These are phyloP conservation scores for Ptychoptera contaminata DNA, from an alignment of 2,888 invertebrate species.

Conservation along the genomic window DNA sequence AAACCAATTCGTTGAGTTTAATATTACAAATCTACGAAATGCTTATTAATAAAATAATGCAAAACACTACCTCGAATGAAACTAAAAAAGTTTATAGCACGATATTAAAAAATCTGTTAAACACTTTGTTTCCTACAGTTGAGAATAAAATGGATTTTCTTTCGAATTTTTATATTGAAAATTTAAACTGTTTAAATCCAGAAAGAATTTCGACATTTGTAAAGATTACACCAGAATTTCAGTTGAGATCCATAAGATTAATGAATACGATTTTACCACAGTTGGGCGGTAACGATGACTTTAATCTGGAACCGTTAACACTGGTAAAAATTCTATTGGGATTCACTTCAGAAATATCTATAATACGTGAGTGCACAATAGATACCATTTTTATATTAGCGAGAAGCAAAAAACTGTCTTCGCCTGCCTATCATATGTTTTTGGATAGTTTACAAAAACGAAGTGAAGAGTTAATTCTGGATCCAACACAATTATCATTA, in stretches of 20 bases:
- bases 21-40: constrained; percentile 17
- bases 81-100: constrained; percentile 15
- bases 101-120: constrained; percentile 30
- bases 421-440: constrained; percentile 22
- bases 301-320: constrained; percentile 13
- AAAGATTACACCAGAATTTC: constrained; percentile 32
- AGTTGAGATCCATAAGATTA: constrained; percentile 33
- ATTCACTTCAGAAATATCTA: constrained; percentile 36
- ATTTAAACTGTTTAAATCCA: constrained; percentile 11
- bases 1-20: neutral
- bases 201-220: constrained; percentile 13
- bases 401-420: neutral
- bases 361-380: constrained; percentile 36
- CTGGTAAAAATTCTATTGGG: constrained; percentile 31
- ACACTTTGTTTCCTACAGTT: constrained; percentile 29
- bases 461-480: constrained; percentile 44
- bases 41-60: constrained; percentile 13
- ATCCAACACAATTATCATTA: constrained; percentile 47
- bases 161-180: constrained; percentile 38
- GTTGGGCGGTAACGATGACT: constrained; percentile 8
- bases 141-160: constrained; percentile 39
- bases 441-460: constrained; percentile 25
- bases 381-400: neutral
- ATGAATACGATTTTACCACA: constrained; percentile 17
- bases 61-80: neutral